phyloP scores from a whole-genome alignment of 2,113 vertebrate species.

The Sceloporus undulatus region DNA sequence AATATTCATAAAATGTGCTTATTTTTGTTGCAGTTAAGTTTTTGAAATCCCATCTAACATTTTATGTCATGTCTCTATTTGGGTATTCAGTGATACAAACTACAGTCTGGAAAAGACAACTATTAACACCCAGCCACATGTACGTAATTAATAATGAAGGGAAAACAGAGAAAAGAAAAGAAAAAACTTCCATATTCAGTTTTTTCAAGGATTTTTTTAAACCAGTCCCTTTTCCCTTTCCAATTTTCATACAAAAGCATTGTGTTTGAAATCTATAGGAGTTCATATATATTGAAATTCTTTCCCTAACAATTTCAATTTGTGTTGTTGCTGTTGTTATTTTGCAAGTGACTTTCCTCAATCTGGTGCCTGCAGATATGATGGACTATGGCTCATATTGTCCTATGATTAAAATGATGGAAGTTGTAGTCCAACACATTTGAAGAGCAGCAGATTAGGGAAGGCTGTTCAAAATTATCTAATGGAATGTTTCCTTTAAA shows the following conservation, averaged over 20 bases:
- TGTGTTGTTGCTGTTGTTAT: no score
- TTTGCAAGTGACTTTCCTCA: no score
- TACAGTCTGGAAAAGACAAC: background rate
- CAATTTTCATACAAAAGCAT: background rate
- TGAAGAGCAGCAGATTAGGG: background rate
- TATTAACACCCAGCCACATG: no score
- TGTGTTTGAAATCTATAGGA: background rate
- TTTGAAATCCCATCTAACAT: background rate
- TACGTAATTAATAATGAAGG: background rate
- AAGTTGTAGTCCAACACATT: background rate
- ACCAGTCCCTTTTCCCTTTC: no score
- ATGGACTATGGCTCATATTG: background rate
- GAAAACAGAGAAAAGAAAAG: no score
- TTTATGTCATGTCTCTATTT: background rate
- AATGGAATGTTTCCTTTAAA: background rate
- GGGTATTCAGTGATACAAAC: background rate
- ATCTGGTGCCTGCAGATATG: background rate
- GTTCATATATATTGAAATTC: no score
- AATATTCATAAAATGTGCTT: no score
- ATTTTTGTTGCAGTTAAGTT: background rate
- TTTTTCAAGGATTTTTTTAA: background rate
- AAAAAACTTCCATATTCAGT: background rate
- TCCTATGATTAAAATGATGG: background rate
- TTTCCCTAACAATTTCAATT: background rate
- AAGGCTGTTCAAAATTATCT: background rate